These are phyloP conservation scores for Laticauda colubrina DNA, from an alignment of 2,113 vertebrate species.

Conservation along the genomic window DNA sequence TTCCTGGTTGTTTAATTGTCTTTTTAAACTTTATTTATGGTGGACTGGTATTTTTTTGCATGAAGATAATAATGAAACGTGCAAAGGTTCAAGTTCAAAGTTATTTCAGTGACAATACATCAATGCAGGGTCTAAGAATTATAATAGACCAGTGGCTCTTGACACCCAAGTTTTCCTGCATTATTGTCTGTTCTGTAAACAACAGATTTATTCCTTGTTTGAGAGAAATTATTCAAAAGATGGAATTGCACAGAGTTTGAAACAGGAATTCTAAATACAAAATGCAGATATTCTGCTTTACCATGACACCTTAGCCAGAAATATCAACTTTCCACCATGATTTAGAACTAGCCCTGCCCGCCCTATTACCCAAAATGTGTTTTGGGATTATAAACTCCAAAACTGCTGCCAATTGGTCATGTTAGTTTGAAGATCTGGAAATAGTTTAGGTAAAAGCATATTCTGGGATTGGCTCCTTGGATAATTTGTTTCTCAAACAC, in stretches of 20 bases:
- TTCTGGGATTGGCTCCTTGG: neutral
- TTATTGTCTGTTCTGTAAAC: neutral
- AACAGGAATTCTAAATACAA: neutral
- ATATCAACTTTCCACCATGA: neutral
- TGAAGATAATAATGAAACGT: neutral
- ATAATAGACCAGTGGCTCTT: neutral
- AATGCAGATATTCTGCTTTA: neutral
- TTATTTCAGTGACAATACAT: neutral
- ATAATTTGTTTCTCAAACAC: neutral
- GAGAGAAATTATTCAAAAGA: neutral
- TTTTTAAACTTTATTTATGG: neutral
- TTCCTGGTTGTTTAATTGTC: neutral
- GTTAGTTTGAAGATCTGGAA: neutral
- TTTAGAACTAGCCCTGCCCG: neutral
- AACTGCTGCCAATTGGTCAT: neutral
- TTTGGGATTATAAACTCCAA: neutral
- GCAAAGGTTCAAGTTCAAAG: neutral
- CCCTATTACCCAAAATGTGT: neutral
- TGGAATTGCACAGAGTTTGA: neutral
- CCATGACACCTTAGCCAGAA: neutral
- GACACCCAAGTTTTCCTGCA: neutral
- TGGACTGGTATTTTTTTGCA: neutral
- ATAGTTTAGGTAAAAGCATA: neutral
- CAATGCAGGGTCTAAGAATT: neutral
- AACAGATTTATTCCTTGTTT: neutral